Evolutionary conservation across 1,140 invertebrate genomes (phyloP).

Genomic region (Planococcus citri): DNA sequence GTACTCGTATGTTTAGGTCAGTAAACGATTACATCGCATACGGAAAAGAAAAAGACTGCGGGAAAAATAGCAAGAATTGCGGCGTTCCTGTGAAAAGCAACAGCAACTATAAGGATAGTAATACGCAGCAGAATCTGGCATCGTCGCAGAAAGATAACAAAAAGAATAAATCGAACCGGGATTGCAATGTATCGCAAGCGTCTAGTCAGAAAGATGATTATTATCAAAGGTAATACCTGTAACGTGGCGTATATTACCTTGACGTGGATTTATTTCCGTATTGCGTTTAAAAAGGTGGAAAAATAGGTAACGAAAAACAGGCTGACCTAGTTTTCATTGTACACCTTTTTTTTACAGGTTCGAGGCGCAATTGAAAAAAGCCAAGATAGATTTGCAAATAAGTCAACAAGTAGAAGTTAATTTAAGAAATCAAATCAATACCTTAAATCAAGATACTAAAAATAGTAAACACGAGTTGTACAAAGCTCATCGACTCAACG

Average conservation of each 20-base stretch:
- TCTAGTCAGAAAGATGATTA: background rate
- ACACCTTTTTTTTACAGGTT: conserved; percentile 40
- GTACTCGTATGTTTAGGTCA: background rate
- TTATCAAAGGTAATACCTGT: background rate
- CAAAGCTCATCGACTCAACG: conserved; percentile 21
- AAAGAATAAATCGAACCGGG: background rate
- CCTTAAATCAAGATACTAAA: conserved; percentile 67
- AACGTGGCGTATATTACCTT: no score
- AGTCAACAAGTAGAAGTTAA: conserved; percentile 72
- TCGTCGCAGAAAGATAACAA: background rate
- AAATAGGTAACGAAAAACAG: no score
- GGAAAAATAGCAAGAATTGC: background rate
- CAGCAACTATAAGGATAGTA: background rate
- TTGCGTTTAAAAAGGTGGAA: no score
- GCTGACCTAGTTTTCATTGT: background rate
- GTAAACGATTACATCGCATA: background rate
- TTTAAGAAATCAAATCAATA: conserved; percentile 61
- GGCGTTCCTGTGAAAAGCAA: background rate
- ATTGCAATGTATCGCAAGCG: background rate
- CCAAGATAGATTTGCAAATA: conserved; percentile 62
- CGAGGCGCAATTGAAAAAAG: conserved; percentile 56
- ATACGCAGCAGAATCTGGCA: background rate
- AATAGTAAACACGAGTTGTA: conserved; percentile 59
- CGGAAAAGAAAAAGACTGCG: background rate
- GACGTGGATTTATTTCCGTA: no score